Evolutionary conservation across 2,797 vertebrate species (phyloP), one percentile per base, ranked within the genome.

Genomic region (Agapornis canus): DNA sequence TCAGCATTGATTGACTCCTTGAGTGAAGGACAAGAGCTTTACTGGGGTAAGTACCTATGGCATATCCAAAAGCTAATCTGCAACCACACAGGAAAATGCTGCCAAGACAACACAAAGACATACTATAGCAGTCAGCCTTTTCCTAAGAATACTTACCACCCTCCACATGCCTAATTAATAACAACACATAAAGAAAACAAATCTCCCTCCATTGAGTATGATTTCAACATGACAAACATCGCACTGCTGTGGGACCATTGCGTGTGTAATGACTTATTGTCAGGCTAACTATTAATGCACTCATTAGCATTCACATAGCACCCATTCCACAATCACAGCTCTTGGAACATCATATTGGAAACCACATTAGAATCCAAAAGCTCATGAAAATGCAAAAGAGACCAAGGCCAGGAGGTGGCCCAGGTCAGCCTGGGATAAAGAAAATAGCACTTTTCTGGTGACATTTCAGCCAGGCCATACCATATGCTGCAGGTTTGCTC

Each of bases 181-280:
- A 8, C 21, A 61, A 5, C 18, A 47, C 5, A 14, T 17, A 31
- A 61, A 51, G 22, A 65, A 92, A 39, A 35, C 3, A 1, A 35
- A n/a, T 13, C 13, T 64, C 18, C 23, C 12, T 48, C 61, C 35
- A 22, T 39, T 3, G n/a, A 60, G 51, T 6, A 35, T 52, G 25
- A 20, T 37, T 79, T 84, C 42, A 66, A 29, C 37, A 40, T n/a
- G 3, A 37, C 19, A 42, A 70, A 61, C 29, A 54, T 12, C 40
- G 56, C n/a, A 59, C 31, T 63, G 39, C 39, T 43, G 20, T 47
- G 43, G 26, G 20, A 39, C 37, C 6, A 5, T 37, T 42, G 2
- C 3, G 0, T 2, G 5, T 22, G 4, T 29, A 29, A 35, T 3
- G 5, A 35, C 6, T 75, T 40, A 52, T 6, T 12, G 14, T 32